Percentiles rank a stretch among this genome's conserved stretches.
Evolutionary conservation across 1,140 invertebrate species (phyloP).

Genomic region (Trichogramma pretiosum): DNA sequence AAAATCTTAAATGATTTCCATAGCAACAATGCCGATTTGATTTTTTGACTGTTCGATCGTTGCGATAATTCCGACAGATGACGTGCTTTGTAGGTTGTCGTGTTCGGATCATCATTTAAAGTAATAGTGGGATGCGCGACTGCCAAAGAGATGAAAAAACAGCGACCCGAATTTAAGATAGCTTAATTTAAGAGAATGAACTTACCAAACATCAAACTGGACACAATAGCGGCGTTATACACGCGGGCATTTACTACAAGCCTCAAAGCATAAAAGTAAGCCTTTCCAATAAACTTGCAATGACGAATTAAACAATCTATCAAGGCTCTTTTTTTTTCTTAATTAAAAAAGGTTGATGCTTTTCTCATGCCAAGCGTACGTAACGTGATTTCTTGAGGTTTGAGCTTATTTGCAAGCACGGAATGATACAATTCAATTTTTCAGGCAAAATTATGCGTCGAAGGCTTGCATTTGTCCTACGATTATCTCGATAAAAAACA

Average conservation of each 20-base stretch:
- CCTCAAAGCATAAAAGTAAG: slow-evolving; percentile 81
- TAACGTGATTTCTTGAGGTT: no score
- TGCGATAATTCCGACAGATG: no score
- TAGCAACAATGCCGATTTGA: no score
- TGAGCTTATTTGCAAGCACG: no score
- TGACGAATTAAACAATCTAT: neutral
- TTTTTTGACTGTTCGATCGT: no score
- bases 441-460: slow-evolving; percentile 73
- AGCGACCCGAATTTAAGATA: slow-evolving; percentile 72
- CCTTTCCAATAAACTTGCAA: no score
- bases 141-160: slow-evolving; percentile 72
- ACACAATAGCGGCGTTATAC: slow-evolving; percentile 76
- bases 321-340: neutral
- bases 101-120: no score
- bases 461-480: slow-evolving; percentile 75
- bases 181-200: slow-evolving; percentile 86
- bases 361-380: no score
- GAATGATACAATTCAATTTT: no score
- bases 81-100: no score
- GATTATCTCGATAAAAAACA: slow-evolving; percentile 81
- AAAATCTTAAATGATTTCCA: no score
- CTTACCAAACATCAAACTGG: slow-evolving; percentile 91
- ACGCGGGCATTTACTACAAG: slow-evolving; percentile 88
- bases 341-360: no score
- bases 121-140: slow-evolving; percentile 94